Evolutionary conservation across 37 sponge, comb jelly and placozoan species (phyloP), one percentile per base, ranked within the genome.

Genomic region (Lycopodina hypogea): DNA sequence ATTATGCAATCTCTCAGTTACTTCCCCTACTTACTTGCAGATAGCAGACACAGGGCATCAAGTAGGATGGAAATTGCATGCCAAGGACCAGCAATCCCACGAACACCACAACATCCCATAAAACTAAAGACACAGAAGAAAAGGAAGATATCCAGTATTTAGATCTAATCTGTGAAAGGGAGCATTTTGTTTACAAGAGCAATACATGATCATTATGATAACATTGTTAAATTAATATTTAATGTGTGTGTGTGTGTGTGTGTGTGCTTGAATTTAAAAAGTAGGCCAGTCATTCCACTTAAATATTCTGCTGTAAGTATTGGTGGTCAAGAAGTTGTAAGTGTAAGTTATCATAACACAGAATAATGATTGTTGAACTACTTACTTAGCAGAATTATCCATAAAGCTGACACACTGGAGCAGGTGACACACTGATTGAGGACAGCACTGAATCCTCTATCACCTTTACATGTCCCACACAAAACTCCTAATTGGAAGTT

Each of bases 21-120:
- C 14, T 22, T 12, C 8, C 56, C 12, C 0, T 6, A 41, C 79
- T 23, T 55, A 88, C 89, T 72, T 79, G 83, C 3, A 88, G 51
- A 56, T 88, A 88, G 39, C 83, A 88, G 37, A 88, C 3, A 40
- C 64, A 70, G 11, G 84, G 84, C 34, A 56, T 72, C 34, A 88
- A 34, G 78, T 77, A 88, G 41, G 76, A 22, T 78, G 89, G 89
- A 29, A 79, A 69, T 6, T 34, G 53, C 32, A 48, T 68, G 28
- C 36, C 12, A 26, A 68, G 32, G 30, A 78, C 15, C 55, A 78
- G 0, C 1, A 78, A 58, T 12, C 38, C 11, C 17, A 78, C 55
- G 40, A 67, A 78, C 35, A 68, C 69, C 14, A 8, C 36, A 12
- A 50, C 56, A 51, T 78, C 79, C 22, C 45, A n/a, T 1, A 66